Evolutionary conservation across 1,140 invertebrate species (phyloP), one percentile per base, ranked within the genome.

Genomic region (Carposina sasakii): DNA sequence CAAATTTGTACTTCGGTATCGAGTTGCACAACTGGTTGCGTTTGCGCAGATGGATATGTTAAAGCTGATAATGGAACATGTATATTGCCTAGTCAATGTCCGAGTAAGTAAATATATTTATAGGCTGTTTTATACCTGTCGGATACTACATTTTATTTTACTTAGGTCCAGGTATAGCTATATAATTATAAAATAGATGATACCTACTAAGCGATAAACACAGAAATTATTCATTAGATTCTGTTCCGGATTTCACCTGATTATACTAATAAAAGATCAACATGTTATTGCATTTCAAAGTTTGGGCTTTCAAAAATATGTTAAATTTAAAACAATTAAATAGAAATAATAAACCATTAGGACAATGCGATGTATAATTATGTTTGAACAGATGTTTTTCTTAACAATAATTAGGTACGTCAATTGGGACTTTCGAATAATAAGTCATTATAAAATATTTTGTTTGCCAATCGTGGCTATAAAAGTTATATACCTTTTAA

Each of bases 31-130:
- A 23, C n/a, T 10, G 43, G 44, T 9, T 57, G 54, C 42, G 12
- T 57, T 13, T 45, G 46, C 15, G 24, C 28, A 0, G 10, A 42
- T 2, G 41, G 30, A 17, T 57, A 46, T 15, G 26, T 49, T 12
- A 49, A 42, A 21, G 22, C 31, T 20, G 15, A 16, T 6, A 26
- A 45, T 15, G 47, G 43, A 9, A 20, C 6, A 3, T 55, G 53
- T 22, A 30, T 55, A 9, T 40, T 40, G 6, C 16, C 16, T 10
- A 26, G 31, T 2, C 13, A 31, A 17, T 45, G 30, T 17, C 15
- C 17, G n/a, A 3, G 40, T 45, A 33, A 45, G 42, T 43, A 2
- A 48, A 48, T 17, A 37, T 37, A 40, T 20, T 12, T 2, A 17
- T 23, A 0, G 46, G 46, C 8, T 48, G 46, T 21, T 36, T 36